Evolutionary conservation across 92 coral and sea anemone genomes (phyloP), one percentile per base, ranked within the genome.

Genomic region (Diadumene lineata): DNA sequence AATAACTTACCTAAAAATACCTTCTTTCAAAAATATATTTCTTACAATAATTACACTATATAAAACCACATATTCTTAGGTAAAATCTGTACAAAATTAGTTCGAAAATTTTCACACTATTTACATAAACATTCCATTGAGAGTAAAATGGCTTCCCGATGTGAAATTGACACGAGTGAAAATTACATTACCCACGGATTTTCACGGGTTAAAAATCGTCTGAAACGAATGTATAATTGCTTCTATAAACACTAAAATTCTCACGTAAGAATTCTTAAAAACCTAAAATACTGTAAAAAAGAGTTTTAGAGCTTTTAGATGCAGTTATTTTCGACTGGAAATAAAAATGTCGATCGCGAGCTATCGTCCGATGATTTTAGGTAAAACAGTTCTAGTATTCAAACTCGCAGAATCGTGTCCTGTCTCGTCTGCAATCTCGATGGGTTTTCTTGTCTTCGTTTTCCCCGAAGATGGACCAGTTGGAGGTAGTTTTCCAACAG

Each of bases 341-440:
- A n/a, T n/a, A n/a, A n/a, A n/a, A n/a, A n/a, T n/a, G n/a, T n/a
- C n/a, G n/a, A n/a, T 38, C 48, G 48, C 48, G 48, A 13, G 48
- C 31, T 58, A 94, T 84, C 98, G 88, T 43, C 98, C 98, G n/a
- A 92, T 86, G 66, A 94, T 94, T 86, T 94, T 94, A 19, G 98
- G 98, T n/a, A 94, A 78, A 34, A 94, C 98, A 86, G 98, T 94
- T 84, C 98, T 83, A 7, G 85, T 86, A 77, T 78, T 91, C 57
- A 87, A 46, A 56, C 85, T 82, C 7, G 92, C 89, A 1, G 96
- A 86, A 19, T 86, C 91, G 7, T 76, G 75, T 24, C 82, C 87
- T 64, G 74, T 71, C 50, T 90, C 97, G 43, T 79, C 77, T 25
- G 85, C 75, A 31, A 87, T 90, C 50, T 76, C 93, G 74, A 81